These are phyloP conservation scores for Oreochromis tanganicae DNA, from an alignment of 2,113 vertebrate genomes.

Conservation along the genomic window DNA sequence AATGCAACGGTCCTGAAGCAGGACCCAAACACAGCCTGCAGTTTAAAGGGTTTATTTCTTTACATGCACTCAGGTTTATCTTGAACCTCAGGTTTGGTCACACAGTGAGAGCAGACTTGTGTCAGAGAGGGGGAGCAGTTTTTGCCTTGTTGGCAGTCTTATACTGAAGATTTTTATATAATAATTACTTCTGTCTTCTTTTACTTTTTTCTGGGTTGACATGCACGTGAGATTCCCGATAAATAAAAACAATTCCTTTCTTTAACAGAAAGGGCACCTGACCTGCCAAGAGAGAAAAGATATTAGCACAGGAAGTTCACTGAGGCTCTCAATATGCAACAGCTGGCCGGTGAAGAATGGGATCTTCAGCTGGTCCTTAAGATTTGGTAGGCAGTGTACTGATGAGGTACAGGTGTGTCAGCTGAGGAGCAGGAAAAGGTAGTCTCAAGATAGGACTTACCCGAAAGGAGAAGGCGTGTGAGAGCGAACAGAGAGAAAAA, in stretches of 20 bases:
- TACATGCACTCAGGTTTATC: background rate
- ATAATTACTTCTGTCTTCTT: background rate
- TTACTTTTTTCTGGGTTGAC: background rate
- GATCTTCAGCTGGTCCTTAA: background rate
- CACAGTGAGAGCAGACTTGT: background rate
- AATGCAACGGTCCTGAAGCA: background rate
- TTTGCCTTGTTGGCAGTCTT: background rate
- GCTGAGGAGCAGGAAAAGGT: background rate
- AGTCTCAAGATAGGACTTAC: background rate
- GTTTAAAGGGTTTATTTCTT: background rate
- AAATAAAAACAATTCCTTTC: background rate
- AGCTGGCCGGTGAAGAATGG: background rate
- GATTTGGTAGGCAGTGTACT: background rate
- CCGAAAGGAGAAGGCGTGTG: background rate
- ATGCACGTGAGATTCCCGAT: background rate
- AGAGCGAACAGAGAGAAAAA: background rate
- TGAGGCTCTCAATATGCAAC: background rate
- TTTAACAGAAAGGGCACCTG: background rate
- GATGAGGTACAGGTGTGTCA: background rate
- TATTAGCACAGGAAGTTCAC: background rate
- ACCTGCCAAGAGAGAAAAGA: background rate
- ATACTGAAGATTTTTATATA: background rate
- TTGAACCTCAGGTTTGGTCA: background rate
- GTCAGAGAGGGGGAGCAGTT: background rate
- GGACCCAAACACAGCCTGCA: background rate